phyloP scores from a whole-genome alignment of 1,140 invertebrate genomes.

The Chlorops oryzae region DNA sequence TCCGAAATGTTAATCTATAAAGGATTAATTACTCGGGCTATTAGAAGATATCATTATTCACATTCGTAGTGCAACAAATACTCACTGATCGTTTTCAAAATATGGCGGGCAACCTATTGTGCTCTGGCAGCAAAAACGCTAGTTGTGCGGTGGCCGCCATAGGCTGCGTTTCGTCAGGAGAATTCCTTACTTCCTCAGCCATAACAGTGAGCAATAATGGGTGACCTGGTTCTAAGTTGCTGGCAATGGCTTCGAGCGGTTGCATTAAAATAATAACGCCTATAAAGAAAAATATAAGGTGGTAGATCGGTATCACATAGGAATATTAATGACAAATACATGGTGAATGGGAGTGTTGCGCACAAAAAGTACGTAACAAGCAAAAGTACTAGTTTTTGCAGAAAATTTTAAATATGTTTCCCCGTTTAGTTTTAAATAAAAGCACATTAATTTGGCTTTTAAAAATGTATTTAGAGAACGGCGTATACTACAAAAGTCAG shows the following conservation, averaged over 20 bases:
- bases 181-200: constrained; percentile 71
- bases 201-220: constrained; percentile 75
- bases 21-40: background rate
- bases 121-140: constrained; percentile 69
- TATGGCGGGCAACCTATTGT: constrained; percentile 68
- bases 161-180: constrained; percentile 64
- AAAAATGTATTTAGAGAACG: no score
- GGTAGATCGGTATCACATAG: no score
- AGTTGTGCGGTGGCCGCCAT: constrained; percentile 71
- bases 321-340: no score
- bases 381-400: no score
- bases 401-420: no score
- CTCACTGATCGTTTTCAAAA: constrained; percentile 71
- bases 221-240: constrained; percentile 67
- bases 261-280: constrained; percentile 68
- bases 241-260: constrained; percentile 67
- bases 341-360: no score
- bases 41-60: background rate
- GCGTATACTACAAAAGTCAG: no score
- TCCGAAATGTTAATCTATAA: background rate
- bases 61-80: constrained; percentile 21
- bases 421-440: no score
- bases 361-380: no score
- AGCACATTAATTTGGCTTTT: no score
- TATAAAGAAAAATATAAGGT: constrained; percentile 39